Conservation (phyloP, 64 coral and sea anemone genomes). For the Cladopsammia gracilis region DNA sequence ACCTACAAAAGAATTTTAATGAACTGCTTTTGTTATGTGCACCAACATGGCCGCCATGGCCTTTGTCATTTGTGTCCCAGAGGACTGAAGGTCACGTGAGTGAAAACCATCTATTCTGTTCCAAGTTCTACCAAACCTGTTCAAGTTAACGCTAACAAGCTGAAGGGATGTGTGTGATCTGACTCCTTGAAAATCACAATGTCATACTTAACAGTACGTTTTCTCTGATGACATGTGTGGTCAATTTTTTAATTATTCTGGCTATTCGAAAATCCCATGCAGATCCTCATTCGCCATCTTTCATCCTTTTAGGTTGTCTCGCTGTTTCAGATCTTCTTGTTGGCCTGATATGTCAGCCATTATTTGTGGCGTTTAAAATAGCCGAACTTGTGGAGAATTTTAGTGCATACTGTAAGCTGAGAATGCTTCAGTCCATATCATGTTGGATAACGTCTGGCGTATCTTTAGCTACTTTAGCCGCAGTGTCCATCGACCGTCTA, state of each 20-base stretch:
- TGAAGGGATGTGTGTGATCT: no score
- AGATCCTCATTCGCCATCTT: slow-evolving; percentile 39
- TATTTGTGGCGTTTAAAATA: slow-evolving; percentile 32
- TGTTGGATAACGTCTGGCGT: slow-evolving; percentile 16
- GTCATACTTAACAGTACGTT: not conserved
- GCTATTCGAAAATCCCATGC: slow-evolving; percentile 47
- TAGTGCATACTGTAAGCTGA: slow-evolving; percentile 27
- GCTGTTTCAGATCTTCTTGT: not conserved
- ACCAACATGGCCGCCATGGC: no score
- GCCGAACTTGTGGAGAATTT: not conserved
- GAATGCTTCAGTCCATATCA: not conserved
- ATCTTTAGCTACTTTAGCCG: slow-evolving; percentile 46
- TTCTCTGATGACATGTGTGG: slow-evolving; percentile 12
- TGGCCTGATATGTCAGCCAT: slow-evolving; percentile 19
- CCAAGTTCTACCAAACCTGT: no score
- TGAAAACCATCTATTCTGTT: no score
- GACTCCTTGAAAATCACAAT: no score
- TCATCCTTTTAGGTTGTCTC: slow-evolving; percentile 54
- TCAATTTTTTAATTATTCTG: not conserved
- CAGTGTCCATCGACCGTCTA: slow-evolving; percentile 28
- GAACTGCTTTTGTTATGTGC: no score
- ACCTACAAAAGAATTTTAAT: no score
- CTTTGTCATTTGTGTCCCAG: no score
- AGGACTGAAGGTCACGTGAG: no score
- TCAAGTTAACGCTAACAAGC: no score